These are phyloP conservation scores for Chrysolina oricalcia DNA, from an alignment of 2,888 invertebrate genomes.

Conservation along the genomic window DNA sequence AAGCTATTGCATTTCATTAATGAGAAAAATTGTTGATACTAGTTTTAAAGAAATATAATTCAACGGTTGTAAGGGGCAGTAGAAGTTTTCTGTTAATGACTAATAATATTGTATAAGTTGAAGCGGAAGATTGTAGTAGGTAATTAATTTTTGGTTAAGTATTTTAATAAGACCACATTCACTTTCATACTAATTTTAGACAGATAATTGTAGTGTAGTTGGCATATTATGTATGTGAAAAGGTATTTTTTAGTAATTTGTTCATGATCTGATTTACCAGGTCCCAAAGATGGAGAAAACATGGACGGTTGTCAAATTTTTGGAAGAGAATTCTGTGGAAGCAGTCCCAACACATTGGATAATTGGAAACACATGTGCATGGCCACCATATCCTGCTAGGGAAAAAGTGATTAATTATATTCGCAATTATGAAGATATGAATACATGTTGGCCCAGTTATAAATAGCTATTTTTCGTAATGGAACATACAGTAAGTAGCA, in stretches of 20 bases:
- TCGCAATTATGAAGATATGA: conserved; percentile 14
- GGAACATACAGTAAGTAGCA: conserved; percentile 12
- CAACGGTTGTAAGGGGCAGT: too few species aligned
- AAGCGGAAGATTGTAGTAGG: too few species aligned
- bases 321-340: conserved; percentile 14
- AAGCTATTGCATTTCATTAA: too few species aligned
- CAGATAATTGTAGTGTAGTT: too few species aligned
- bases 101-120: too few species aligned
- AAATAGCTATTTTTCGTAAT: conserved; percentile 17
- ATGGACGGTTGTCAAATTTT: conserved; percentile 19
- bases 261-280: background rate
- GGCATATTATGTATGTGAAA: background rate
- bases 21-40: too few species aligned
- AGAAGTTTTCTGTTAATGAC: too few species aligned
- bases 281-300: background rate
- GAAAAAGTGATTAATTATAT: conserved; percentile 25
- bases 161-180: too few species aligned
- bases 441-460: conserved; percentile 12
- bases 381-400: background rate
- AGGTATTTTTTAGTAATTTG: conserved; percentile 2
- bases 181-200: too few species aligned
- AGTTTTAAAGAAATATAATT: too few species aligned
- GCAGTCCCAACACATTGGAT: conserved; percentile 18
- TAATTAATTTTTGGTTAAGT: too few species aligned
- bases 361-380: background rate